phyloP scores from a whole-genome alignment of 2,797 vertebrate species.

The Danio albolineatus region DNA sequence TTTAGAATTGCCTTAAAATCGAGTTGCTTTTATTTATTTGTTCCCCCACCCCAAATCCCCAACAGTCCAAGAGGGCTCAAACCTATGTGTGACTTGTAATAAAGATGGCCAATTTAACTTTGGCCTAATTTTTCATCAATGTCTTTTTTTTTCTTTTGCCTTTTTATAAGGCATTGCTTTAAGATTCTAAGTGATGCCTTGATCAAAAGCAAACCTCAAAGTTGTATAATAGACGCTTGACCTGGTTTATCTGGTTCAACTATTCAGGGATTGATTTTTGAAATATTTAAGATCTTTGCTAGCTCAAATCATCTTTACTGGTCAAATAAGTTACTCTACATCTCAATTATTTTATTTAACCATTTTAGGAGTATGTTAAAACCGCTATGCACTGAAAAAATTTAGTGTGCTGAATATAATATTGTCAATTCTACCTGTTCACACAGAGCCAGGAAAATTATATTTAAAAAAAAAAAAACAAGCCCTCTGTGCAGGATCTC shows the following conservation, averaged over 20 bases:
- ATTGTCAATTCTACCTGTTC: too few species aligned
- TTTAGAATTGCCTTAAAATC: conserved; percentile 85
- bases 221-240: too few species aligned
- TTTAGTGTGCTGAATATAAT: too few species aligned
- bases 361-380: too few species aligned
- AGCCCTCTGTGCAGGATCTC: too few species aligned
- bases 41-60: conserved; percentile 73
- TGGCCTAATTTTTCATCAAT: conserved; percentile 78
- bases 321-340: not conserved
- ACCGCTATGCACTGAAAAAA: too few species aligned
- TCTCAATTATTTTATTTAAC: too few species aligned
- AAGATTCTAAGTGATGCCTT: not conserved
- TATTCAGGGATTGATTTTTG: not conserved
- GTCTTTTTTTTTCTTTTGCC: conserved; percentile 9
- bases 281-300: not conserved
- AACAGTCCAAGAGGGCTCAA: conserved; percentile 70
- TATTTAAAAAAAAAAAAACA: too few species aligned
- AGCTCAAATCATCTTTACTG: not conserved
- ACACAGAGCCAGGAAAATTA: too few species aligned
- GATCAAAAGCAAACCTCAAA: not conserved
- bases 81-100: conserved; percentile 79
- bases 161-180: conserved; percentile 17
- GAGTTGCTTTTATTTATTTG: conserved; percentile 82
- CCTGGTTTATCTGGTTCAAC: not conserved
- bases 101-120: conserved; percentile 80